Base-by-base conservation (phyloP, 2,113 vertebrate genomes). In the Eulacestoma nigropectus region DNA sequence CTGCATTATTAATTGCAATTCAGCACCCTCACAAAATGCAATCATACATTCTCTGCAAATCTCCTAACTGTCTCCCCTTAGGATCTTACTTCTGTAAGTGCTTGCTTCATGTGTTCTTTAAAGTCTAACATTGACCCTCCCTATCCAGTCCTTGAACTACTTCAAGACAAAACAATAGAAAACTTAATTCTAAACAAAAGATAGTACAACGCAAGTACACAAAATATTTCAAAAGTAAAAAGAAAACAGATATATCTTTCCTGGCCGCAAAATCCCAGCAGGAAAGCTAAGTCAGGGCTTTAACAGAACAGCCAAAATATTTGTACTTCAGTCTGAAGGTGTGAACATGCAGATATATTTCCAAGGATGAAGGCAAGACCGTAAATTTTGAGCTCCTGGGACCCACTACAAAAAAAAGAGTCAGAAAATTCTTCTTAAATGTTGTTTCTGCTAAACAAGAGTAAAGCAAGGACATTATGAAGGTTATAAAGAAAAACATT, bases 161-260 rank as follows among this genome's bases (percentile, higher is more conserved):
- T 84, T 84, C 41, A 90, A 89, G 79, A 86, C 63, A 86, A 90
- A 93, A 67, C 69, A 96, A 89, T 30, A 80, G 18, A 67, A 86
- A 94, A 25, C 59, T 63, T 39, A 86, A 77, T 77, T 84, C 76
- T 89, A 90, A 93, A 90, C 79, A 90, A 62, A 76, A 88, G 75
- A 64, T 21, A 50, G 33, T 69, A 59, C 46, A 42, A 80, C 44
- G 81, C 52, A 86, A 89, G 64, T 72, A 91, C 68, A 68, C 62
- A 78, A 95, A 95, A 92, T 72, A 90, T 92, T 94, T 88, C 5
- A 8, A 49, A 84, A 94, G 12, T 32, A 68, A 75, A 94, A 88
- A 78, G 72, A 67, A 42, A 95, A 87, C n/a, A 90, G 39, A 65
- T 62, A 20, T 8, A 33, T 83, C 10, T 74, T 85, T 83, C 76